Conservation (phyloP, 2,797 vertebrate species). For the Gadopsis bispinosus region DNA sequence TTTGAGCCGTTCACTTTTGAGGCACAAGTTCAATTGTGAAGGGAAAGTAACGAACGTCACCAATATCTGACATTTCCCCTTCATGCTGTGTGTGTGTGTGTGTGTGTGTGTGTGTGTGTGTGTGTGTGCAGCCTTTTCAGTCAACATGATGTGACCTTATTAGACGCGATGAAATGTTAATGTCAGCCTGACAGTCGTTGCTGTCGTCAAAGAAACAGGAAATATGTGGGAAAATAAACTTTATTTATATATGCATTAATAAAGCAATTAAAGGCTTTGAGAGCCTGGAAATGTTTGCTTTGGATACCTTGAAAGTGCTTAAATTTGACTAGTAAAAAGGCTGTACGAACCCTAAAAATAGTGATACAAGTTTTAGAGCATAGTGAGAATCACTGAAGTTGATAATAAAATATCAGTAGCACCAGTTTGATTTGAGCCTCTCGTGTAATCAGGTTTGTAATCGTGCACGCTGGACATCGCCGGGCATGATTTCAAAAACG, state of each 20-base stretch:
- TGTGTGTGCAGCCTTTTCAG: constrained; percentile 18
- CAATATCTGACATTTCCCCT: constrained; percentile 23
- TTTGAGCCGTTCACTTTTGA: neutral
- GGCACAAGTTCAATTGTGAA: neutral
- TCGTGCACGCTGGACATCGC: constrained; percentile 8
- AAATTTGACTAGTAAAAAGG: too few species aligned
- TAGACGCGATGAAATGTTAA: constrained; percentile 61
- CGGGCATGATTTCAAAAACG: constrained; percentile 43
- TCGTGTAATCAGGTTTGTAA: neutral
- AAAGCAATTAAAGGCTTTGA: too few species aligned
- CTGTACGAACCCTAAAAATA: too few species aligned
- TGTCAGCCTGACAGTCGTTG: neutral
- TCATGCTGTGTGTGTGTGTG: constrained; percentile 6
- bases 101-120: constrained; percentile 8
- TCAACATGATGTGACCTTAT: constrained; percentile 51
- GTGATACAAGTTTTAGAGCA: neutral
- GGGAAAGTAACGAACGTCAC: neutral
- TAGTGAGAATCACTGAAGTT: neutral
- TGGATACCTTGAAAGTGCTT: too few species aligned
- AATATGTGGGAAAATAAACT: neutral
- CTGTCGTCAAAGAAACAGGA: constrained; percentile 10
- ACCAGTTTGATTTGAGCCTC: neutral
- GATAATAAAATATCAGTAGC: neutral
- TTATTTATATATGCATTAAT: neutral
- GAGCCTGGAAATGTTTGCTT: too few species aligned